Base-by-base conservation (phyloP, 2,113 vertebrate species). In the Narcine bancroftii region DNA sequence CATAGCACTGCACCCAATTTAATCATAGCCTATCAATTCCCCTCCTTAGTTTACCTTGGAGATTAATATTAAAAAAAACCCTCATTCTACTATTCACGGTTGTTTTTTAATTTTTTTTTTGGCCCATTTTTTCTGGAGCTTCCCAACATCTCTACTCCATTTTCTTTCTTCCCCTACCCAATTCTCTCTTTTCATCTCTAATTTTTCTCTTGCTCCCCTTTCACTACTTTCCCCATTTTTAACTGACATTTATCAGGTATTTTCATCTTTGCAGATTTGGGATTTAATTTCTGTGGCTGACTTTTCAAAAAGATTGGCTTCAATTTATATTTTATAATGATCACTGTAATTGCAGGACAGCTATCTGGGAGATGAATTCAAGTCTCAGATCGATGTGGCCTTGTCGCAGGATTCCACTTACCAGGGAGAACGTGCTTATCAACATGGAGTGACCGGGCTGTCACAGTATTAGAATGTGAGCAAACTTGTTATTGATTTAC, bases 391-490 rank as follows among this genome's bases (percentile, higher is more conserved):
- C 26, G 99, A 99, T 2, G 98, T 99, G 96, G 99, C 98, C 6
- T 96, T 99, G 96, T 99, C 98, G 13, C 99, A 99, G 96, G 99
- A 99, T 95, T 99, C 98, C 33, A 99, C 99, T 11, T 99, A 99
- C 97, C 99, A 99, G 96, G 99, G 99, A 50, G 99, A 99, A 96
- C 97, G 99, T 93, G 99, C 99, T 0, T 99, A 99, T 97, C 99
- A 99, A 95, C 98, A 99, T 92, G 98, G 98, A 93, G 98, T 99
- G 96, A 98, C 98, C 92, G 99, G 99, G 95, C 97, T 99, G 97
- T 99, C 98, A 96, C 99, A 99, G 98, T 99, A 99, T 95, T 99
- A 99, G 97, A 96, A 97, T 96, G 98, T 97, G 96, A 98, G 98
- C 29, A 73, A 6, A 39, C 79, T 92, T 93, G 6, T 29, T 56